These are phyloP conservation scores for Stegodyphus mimosarum DNA, from an alignment of 1,140 invertebrate genomes.

Conservation along the genomic window DNA sequence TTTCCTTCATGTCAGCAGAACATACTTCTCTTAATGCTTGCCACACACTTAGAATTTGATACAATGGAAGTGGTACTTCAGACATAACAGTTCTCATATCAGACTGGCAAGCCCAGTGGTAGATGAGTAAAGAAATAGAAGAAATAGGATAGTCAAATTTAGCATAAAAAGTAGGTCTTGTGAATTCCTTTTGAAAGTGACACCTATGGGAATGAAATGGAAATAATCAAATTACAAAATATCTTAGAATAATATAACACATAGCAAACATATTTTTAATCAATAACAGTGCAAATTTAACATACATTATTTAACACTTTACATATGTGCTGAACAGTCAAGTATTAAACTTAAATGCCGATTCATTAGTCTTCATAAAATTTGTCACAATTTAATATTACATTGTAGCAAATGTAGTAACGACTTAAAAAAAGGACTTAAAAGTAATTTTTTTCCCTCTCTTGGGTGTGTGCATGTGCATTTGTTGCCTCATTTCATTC, in stretches of 20 bases:
- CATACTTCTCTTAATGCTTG: slow-evolving; percentile 29
- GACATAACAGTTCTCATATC: background rate
- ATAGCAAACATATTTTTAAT: background rate
- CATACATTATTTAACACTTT: background rate
- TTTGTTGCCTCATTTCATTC: no score
- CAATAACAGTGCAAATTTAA: background rate
- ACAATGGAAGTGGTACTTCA: background rate
- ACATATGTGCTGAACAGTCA: no score
- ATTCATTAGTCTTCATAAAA: no score
- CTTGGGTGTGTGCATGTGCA: no score
- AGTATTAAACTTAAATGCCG: no score
- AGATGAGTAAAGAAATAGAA: slow-evolving; percentile 21
- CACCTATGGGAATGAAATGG: slow-evolving; percentile 19
- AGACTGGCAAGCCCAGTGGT: slow-evolving; percentile 38
- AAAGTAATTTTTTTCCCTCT: no score
- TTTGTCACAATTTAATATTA: no score
- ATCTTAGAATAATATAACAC: no score
- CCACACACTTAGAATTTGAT: background rate
- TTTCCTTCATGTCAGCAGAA: background rate
- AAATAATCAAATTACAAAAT: background rate
- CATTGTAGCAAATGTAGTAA: no score
- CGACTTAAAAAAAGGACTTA: no score
- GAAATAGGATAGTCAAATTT: slow-evolving; percentile 6
- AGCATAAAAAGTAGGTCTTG: slow-evolving; percentile 39
- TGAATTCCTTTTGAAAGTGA: slow-evolving; percentile 39